A percentile compares a stretch with the other conserved stretches of the same genome.
phyloP scores from a whole-genome alignment of 2,797 vertebrate species.

The Hyperoplus lanceolatus region DNA sequence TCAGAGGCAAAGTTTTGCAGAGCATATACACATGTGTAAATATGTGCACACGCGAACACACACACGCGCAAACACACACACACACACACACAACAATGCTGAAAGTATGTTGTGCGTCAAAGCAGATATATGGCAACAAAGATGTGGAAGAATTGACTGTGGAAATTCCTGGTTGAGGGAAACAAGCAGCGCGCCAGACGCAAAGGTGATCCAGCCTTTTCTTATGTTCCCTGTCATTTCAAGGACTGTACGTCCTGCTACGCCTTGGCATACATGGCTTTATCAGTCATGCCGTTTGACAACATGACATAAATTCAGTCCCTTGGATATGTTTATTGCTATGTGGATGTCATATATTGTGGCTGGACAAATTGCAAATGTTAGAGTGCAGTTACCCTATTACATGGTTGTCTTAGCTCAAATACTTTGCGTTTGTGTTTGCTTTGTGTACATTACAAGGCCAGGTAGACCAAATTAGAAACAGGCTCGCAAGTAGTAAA shows the following conservation, averaged over 20 bases:
- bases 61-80: background rate
- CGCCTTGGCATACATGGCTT: constrained; percentile 35
- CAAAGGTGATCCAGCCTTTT: constrained; percentile 59
- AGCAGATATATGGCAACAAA: constrained; percentile 65
- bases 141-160: constrained; percentile 75
- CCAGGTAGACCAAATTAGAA: constrained; percentile 38
- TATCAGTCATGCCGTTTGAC: constrained; percentile 47
- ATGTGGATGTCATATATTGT: constrained; percentile 35
- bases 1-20: background rate
- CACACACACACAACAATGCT: constrained; percentile 39
- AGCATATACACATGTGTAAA: background rate
- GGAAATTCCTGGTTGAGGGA: constrained; percentile 45
- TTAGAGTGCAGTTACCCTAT: constrained; percentile 23
- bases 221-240: constrained; percentile 50
- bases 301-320: constrained; percentile 58
- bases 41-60: no score
- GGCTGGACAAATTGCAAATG: constrained; percentile 44
- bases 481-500: constrained; percentile 24
- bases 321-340: constrained; percentile 27
- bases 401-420: constrained; percentile 47
- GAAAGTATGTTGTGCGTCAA: constrained; percentile 47
- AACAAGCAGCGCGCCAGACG: constrained; percentile 43
- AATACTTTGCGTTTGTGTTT: constrained; percentile 28
- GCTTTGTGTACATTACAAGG: constrained; percentile 21
- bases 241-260: constrained; percentile 37